phyloP scores from a whole-genome alignment of 2,888 invertebrate species.

The Nephrotoma guestfalica region DNA sequence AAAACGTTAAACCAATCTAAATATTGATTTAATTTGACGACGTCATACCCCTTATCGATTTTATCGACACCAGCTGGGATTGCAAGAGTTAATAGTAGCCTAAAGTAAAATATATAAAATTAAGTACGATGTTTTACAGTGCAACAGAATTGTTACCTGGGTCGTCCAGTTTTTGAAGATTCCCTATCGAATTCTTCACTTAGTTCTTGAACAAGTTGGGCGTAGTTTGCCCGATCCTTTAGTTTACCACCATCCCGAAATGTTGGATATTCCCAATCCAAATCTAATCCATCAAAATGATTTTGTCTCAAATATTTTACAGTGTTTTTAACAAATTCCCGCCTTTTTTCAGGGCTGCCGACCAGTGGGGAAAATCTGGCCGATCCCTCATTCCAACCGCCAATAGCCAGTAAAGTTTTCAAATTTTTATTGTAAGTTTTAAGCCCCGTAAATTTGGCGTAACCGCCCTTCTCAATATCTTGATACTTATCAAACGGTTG shows the following conservation, averaged over 20 bases:
- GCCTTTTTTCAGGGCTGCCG: constrained; percentile 57
- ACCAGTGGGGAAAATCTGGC: constrained; percentile 78
- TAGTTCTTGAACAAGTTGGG: constrained; percentile 73
- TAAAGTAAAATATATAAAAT: constrained; percentile 10
- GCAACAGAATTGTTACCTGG: constrained; percentile 25
- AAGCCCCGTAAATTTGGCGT: constrained; percentile 83
- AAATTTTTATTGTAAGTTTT: constrained; percentile 86
- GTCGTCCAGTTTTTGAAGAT: constrained; percentile 64
- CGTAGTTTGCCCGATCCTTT: constrained; percentile 76
- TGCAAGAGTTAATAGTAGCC: constrained; percentile 79
- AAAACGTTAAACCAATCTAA: constrained; percentile 86
- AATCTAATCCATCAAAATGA: constrained; percentile 83
- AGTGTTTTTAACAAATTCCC: constrained; percentile 68
- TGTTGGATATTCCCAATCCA: constrained; percentile 63
- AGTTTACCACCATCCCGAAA: constrained; percentile 50
- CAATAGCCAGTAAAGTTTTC: constrained; percentile 82
- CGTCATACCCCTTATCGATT: constrained; percentile 85
- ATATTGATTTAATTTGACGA: constrained; percentile 73
- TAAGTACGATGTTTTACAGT: background rate
- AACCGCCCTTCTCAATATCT: constrained; percentile 91
- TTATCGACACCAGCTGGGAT: constrained; percentile 89
- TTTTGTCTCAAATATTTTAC: constrained; percentile 79
- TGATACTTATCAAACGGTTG: constrained; percentile 92
- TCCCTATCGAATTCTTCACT: constrained; percentile 82
- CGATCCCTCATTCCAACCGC: constrained; percentile 90